Conservation (phyloP, 2,888 invertebrate genomes). For the Trissolcus brochymenae region DNA sequence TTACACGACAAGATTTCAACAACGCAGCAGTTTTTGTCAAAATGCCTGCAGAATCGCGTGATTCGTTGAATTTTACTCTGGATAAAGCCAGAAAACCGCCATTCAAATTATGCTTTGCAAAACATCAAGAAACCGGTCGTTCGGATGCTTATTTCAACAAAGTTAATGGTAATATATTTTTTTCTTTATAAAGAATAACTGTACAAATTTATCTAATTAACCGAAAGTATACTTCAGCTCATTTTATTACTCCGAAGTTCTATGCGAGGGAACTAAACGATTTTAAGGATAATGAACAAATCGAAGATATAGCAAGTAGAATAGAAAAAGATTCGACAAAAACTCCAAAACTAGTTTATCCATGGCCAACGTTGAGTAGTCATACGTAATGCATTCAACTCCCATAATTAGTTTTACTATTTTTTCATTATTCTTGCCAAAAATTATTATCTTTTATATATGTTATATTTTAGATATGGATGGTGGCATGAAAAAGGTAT, state of each 20-base stretch:
- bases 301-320: constrained; percentile 57
- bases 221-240: constrained; percentile 58
- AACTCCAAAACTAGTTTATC: constrained; percentile 60
- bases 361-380: constrained; percentile 66
- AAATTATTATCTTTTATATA: background rate
- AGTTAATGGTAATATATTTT: constrained; percentile 61
- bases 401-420: background rate
- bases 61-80: constrained; percentile 38
- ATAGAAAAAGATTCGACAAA: constrained; percentile 60
- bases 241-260: constrained; percentile 68
- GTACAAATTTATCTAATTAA: constrained; percentile 4
- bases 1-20: constrained; percentile 8
- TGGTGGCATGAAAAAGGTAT: constrained; percentile 70
- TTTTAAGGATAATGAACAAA: constrained; percentile 41
- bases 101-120: constrained; percentile 69
- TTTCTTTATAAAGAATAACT: background rate
- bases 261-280: constrained; percentile 62
- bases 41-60: constrained; percentile 40
- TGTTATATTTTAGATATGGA: constrained; percentile 64
- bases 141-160: constrained; percentile 63
- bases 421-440: background rate
- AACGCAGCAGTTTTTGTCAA: constrained; percentile 2
- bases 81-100: constrained; percentile 62
- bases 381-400: constrained; percentile 63
- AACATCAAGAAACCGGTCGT: constrained; percentile 64